phyloP scores from a whole-genome alignment of 2,888 invertebrate genomes.

The Laothoe populi region DNA sequence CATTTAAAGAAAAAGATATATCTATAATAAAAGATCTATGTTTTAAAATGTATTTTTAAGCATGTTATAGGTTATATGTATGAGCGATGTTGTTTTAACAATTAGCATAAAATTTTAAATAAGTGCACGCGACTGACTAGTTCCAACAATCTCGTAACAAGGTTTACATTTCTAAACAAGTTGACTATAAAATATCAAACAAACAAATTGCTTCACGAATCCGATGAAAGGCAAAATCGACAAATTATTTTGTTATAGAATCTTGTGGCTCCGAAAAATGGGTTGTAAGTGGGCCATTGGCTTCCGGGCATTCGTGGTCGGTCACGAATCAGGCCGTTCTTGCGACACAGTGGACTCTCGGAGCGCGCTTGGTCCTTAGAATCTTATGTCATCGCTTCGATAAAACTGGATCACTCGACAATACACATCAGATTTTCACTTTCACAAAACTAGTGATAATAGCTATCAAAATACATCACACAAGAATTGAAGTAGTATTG shows the following conservation, averaged over 20 bases:
- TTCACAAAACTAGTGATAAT: constrained; percentile 39
- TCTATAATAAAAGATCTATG: no score
- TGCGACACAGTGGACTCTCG: constrained; percentile 52
- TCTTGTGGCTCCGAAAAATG: constrained; percentile 67
- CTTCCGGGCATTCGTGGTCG: constrained; percentile 76
- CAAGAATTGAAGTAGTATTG: background rate
- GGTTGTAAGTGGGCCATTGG: constrained; percentile 64
- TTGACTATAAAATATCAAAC: constrained; percentile 28
- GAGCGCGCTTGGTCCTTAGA: constrained; percentile 48
- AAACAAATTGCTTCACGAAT: constrained; percentile 36
- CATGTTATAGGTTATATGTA: no score
- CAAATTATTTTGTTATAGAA: constrained; percentile 36
- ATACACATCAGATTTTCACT: constrained; percentile 39
- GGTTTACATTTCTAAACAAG: background rate
- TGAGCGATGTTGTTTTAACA: no score
- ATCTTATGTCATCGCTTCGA: constrained; percentile 61
- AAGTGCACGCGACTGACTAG: background rate
- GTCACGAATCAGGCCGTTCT: constrained; percentile 65
- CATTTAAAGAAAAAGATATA: no score
- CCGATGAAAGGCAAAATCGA: constrained; percentile 22
- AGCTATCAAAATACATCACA: background rate
- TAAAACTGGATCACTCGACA: constrained; percentile 50
- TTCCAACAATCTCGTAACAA: background rate
- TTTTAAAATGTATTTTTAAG: no score
- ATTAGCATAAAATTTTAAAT: background rate